Evolutionary conservation across 2,113 vertebrate genomes (phyloP).

Genomic region (Hassar affinis): DNA sequence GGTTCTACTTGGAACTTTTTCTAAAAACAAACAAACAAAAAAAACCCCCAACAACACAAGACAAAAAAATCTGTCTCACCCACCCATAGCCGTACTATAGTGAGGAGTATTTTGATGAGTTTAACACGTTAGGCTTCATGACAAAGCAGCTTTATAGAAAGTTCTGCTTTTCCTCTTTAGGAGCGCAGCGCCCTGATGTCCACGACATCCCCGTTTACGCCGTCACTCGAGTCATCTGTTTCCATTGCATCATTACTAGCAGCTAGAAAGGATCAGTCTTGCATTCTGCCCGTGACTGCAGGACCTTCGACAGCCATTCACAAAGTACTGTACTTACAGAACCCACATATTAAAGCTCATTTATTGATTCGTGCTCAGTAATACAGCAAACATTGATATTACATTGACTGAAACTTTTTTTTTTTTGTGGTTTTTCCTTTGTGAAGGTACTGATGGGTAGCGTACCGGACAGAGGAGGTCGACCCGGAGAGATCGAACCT

Average conservation of each 20-base stretch:
- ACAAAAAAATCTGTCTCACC: no score
- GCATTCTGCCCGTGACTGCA: slow-evolving; percentile 67
- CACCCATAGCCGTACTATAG: background rate
- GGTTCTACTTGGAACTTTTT: background rate
- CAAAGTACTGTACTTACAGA: slow-evolving; percentile 68
- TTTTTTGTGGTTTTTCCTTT: background rate
- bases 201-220: slow-evolving; percentile 57
- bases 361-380: background rate
- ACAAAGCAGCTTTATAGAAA: background rate
- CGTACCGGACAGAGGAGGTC: slow-evolving; percentile 84
- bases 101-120: background rate
- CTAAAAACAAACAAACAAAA: background rate
- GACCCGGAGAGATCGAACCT: slow-evolving; percentile 81
- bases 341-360: background rate
- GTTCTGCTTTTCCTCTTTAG: slow-evolving; percentile 52
- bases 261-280: slow-evolving; percentile 78
- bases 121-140: background rate
- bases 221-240: slow-evolving; percentile 58
- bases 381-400: background rate
- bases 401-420: background rate
- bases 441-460: slow-evolving; percentile 78
- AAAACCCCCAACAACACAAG: no score
- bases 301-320: slow-evolving; percentile 72
- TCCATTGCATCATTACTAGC: slow-evolving; percentile 76
- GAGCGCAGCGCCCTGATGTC: slow-evolving; percentile 60